phyloP scores from a whole-genome alignment of 2,888 invertebrate genomes.

The Macrosoma leucophasiata region DNA sequence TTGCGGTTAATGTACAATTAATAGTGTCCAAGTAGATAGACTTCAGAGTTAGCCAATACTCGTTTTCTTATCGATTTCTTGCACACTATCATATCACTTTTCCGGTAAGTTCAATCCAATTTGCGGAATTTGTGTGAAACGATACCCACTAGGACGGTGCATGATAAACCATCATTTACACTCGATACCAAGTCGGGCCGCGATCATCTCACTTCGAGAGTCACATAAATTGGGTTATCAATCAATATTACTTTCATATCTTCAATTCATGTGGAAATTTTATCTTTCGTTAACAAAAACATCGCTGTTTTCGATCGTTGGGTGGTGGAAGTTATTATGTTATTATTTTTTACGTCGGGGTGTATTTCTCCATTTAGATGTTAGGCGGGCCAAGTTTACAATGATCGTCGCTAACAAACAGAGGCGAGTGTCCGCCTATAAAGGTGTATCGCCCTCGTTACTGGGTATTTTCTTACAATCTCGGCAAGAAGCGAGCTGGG shows the following conservation, averaged over 20 bases:
- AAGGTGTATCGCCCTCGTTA: slow-evolving; percentile 44
- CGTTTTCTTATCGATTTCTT: too few relatives aligned
- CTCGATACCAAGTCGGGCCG: slow-evolving; percentile 28
- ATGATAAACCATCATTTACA: slow-evolving; percentile 40
- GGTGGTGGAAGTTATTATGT: too few relatives aligned
- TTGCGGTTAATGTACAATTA: too few relatives aligned
- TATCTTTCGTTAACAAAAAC: slow-evolving; percentile 31
- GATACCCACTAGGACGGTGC: slow-evolving; percentile 34
- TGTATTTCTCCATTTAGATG: slow-evolving; percentile 26
- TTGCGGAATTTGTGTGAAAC: slow-evolving; percentile 37
- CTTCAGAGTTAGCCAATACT: too few relatives aligned
- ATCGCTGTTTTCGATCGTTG: not conserved
- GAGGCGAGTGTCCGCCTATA: slow-evolving; percentile 34
- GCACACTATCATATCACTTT: slow-evolving; percentile 31
- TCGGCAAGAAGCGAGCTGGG: slow-evolving; percentile 48
- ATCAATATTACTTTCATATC: slow-evolving; percentile 48
- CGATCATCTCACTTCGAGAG: slow-evolving; percentile 33
- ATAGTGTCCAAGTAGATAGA: too few relatives aligned
- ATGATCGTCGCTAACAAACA: slow-evolving; percentile 26
- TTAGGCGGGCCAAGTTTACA: slow-evolving; percentile 14
- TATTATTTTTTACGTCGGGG: slow-evolving; percentile 27
- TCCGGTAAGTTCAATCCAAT: slow-evolving; percentile 41
- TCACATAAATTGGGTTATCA: slow-evolving; percentile 47
- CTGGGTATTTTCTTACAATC: slow-evolving; percentile 59
- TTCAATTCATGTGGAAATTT: slow-evolving; percentile 40